A percentile compares a stretch with the other conserved stretches of the same genome.
These are phyloP conservation scores for Apamea crenata DNA, from an alignment of 2,888 invertebrate genomes.

Conservation along the genomic window DNA sequence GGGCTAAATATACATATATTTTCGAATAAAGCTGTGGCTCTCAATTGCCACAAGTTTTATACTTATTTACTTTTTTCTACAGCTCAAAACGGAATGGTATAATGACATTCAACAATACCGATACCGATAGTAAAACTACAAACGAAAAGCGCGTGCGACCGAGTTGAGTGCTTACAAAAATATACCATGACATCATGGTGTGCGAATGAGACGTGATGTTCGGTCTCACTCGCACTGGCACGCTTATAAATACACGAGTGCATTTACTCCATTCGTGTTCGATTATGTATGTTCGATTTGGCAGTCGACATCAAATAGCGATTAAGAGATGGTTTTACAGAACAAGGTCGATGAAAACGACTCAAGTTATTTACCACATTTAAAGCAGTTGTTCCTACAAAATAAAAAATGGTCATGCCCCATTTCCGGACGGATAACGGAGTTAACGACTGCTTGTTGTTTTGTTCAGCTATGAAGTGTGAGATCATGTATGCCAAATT, in stretches of 20 bases:
- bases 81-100: slow-evolving; percentile 43
- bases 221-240: slow-evolving; percentile 73
- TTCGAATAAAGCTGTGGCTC: neutral
- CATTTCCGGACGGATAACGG: slow-evolving; percentile 79
- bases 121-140: slow-evolving; percentile 82
- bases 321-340: slow-evolving; percentile 61
- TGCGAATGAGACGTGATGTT: slow-evolving; percentile 78
- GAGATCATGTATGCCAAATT: slow-evolving; percentile 76
- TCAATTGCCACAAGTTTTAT: slow-evolving; percentile 5
- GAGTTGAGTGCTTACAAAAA: slow-evolving; percentile 85
- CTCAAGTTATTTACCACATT: slow-evolving; percentile 47
- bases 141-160: slow-evolving; percentile 83
- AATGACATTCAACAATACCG: slow-evolving; percentile 72
- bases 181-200: slow-evolving; percentile 90
- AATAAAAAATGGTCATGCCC: slow-evolving; percentile 72
- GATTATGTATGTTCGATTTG: slow-evolving; percentile 74
- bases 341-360: slow-evolving; percentile 64
- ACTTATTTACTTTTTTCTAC: slow-evolving; percentile 29
- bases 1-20: neutral
- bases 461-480: slow-evolving; percentile 71
- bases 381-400: slow-evolving; percentile 38
- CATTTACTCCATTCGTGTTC: slow-evolving; percentile 85
- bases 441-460: slow-evolving; percentile 72
- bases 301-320: slow-evolving; percentile 67
- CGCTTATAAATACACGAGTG: slow-evolving; percentile 83